Evolutionary conservation across 1,140 invertebrate genomes (phyloP).

Genomic region (Scaptomyza graminum): DNA sequence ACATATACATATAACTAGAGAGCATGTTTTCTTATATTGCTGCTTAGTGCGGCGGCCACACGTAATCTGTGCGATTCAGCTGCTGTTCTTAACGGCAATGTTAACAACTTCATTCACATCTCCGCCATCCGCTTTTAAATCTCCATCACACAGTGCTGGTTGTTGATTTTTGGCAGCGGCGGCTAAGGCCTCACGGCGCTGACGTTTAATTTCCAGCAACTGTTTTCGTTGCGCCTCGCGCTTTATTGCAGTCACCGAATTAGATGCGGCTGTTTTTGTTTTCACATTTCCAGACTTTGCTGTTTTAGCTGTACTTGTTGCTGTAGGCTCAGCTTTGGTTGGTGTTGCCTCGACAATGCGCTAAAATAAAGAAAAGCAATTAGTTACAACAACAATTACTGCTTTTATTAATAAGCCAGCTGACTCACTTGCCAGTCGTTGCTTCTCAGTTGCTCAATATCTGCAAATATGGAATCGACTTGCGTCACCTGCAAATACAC

Average conservation of each 20-base stretch:
- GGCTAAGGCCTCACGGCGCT: slow-evolving; percentile 86
- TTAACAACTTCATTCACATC: slow-evolving; percentile 42
- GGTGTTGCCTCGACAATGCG: slow-evolving; percentile 18
- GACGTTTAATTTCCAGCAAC: slow-evolving; percentile 90
- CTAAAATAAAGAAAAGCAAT: slow-evolving; percentile 18
- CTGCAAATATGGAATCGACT: slow-evolving; percentile 90
- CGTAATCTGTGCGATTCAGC: slow-evolving; percentile 46
- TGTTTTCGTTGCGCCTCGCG: slow-evolving; percentile 92
- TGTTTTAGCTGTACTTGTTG: slow-evolving; percentile 42
- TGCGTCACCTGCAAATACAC: slow-evolving; percentile 94
- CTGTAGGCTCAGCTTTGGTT: background rate
- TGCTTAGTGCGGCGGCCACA: slow-evolving; percentile 24
- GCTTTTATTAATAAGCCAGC: background rate
- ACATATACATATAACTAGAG: slow-evolving; percentile 55
- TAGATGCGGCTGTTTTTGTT: slow-evolving; percentile 75
- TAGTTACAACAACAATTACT: background rate
- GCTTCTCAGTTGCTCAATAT: slow-evolving; percentile 88
- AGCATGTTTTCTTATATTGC: slow-evolving; percentile 48
- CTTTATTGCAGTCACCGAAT: slow-evolving; percentile 85
- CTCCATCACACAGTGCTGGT: slow-evolving; percentile 51
- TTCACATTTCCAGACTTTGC: slow-evolving; percentile 51
- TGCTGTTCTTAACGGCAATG: slow-evolving; percentile 51
- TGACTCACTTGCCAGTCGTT: slow-evolving; percentile 88
- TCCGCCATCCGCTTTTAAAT: slow-evolving; percentile 10
- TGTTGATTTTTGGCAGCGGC: slow-evolving; percentile 73